Base-by-base conservation (phyloP, 2,797 vertebrate species). In the Schizopygopsis pylzovi region DNA sequence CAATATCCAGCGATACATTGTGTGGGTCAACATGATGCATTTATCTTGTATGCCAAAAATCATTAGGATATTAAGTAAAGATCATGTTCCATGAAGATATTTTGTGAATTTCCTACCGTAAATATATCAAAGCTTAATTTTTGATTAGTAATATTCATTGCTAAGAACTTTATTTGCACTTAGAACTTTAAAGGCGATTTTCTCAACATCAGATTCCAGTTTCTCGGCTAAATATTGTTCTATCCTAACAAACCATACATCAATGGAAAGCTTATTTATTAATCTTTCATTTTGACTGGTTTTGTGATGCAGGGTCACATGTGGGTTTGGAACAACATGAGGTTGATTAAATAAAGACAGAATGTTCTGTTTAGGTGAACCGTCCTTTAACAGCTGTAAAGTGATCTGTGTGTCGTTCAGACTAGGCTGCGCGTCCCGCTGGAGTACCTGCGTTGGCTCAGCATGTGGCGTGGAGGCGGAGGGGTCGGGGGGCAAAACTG, bases 401-500 rank as follows among this genome's bases (percentile, higher is more conserved):
- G 39, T 28, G 5, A 43, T 72, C 12, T 65, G 49, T 28, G 63
- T 28, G 61, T 20, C 16, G 11, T 18, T 95, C 91, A 96, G 85
- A 99, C 97, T 0, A 99, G 96, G 93, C 98, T 99, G 90, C 97
- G 96, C 0, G 98, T 98, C 86, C 98, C 97, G 2, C 97, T 98
- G 90, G 98, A 99, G 89, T 98, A 96, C 92, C 96, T 97, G 89
- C 97, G 97, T 83, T 96, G 95, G 92, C 96, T 97, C 90, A 96
- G 94, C 90, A 96, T 94, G 81, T 98, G 96, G 89, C 96, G 96
- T 0, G 98, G 95, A 95, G 95, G 96, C 91, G 99, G 95, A 25
- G 98, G 97, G 92, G 97, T 97, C 0, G 98, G 98, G 1, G 98
- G 98, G 70, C 97, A 99, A 88, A 97, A 99, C 90, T 99, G 98